Conservation (phyloP, 2,113 vertebrate genomes). For the Lanius ludovicianus region DNA sequence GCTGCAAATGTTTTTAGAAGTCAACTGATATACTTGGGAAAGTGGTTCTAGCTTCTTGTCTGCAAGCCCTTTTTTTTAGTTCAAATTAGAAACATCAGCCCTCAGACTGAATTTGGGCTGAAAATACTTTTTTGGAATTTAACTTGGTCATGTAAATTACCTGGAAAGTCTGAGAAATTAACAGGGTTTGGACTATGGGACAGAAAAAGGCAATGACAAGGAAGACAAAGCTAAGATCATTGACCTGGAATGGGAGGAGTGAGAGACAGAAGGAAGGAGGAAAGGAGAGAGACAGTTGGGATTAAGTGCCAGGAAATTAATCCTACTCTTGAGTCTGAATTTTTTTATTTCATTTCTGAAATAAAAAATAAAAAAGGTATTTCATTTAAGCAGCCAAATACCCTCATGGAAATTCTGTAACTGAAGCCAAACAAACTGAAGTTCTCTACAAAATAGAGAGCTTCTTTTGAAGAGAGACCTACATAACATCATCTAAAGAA, state of each 20-base stretch:
- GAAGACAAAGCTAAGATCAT: neutral
- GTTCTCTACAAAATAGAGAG: neutral
- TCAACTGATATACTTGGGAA: neutral
- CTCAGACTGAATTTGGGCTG: neutral
- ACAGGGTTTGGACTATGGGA: neutral
- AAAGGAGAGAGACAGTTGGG: neutral
- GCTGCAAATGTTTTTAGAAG: neutral
- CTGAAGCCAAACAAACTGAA: neutral
- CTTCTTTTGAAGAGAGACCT: neutral
- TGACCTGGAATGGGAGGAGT: neutral
- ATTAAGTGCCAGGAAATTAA: neutral
- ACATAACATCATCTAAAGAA: neutral
- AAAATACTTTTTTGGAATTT: neutral
- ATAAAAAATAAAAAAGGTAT: neutral
- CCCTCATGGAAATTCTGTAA: neutral
- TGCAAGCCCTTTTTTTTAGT: neutral
- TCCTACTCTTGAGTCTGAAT: neutral
- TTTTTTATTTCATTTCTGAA: neutral
- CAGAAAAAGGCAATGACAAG: neutral
- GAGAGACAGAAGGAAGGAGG: neutral
- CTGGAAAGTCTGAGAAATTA: neutral
- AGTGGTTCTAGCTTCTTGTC: neutral
- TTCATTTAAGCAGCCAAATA: neutral
- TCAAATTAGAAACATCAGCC: neutral
- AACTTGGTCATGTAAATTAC: neutral